Evolutionary conservation across 2,888 invertebrate species (phyloP), one percentile per base, ranked within the genome.

Genomic region (Choristoneura rosaceana): DNA sequence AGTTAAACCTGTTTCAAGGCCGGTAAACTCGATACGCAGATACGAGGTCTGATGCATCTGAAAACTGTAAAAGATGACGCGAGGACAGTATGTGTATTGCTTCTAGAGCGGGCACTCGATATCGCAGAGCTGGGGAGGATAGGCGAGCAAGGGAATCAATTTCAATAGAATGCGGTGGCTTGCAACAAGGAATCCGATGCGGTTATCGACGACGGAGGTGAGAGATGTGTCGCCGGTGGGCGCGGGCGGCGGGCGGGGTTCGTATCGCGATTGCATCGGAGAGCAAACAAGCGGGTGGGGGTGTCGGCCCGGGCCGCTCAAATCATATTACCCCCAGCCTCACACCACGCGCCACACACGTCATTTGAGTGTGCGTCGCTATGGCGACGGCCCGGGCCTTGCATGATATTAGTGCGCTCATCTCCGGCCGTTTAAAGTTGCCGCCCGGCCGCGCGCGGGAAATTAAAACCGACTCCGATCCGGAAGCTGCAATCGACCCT

Each of bases 361-460:
- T 95, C 95, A 95, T 95, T 95, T 95, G 94, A 95, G 95, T 94
- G 94, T 94, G 94, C 95, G 95, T 95, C 95, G 95, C 95, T 94
- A 95, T 94, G 95, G 95, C 94, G 94, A 95, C 95, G 91, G 95
- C 95, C 95, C 95, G 95, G 95, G 95, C 89, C 91, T 89, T 93
- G 93, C 93, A 93, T 93, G 90, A 93, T 91, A 93, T 93, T 93
- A 93, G 92, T 92, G 87, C 91, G 90, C 92, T 94, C 94, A 94
- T 94, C 93, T 92, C 92, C 92, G 91, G 90, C 83, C 91, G 91
- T 91, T 94, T 91, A 91, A 90, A 91, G 89, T 90, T 90, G 92
- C 90, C 90, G 89, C 90, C 87, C 85, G 83, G 79, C 83, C 83
- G 82, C 79, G 75, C 76, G 88, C 89, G 91, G 90, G 93, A 93